These are phyloP conservation scores for Boloria euphrosyne DNA, from an alignment of 2,888 invertebrate genomes.

Conservation along the genomic window DNA sequence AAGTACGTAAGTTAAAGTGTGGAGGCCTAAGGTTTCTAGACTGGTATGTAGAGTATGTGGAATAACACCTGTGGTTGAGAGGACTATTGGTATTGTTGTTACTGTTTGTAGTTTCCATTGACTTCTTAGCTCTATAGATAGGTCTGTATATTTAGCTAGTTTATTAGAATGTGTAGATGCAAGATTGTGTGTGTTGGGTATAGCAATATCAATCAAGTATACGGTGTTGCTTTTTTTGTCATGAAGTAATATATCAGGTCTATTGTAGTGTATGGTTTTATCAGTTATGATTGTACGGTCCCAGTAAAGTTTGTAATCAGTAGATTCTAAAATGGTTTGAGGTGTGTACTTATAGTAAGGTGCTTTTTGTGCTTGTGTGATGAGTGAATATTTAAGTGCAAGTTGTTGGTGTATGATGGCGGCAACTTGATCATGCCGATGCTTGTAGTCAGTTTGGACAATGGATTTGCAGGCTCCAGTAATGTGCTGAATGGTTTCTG, in stretches of 20 bases:
- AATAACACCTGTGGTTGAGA: neutral
- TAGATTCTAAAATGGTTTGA: no score
- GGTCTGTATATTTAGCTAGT: neutral
- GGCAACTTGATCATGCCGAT: neutral
- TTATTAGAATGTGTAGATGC: neutral
- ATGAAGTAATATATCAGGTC: no score
- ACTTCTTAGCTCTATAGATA: neutral
- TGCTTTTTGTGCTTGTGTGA: neutral
- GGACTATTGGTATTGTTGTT: neutral
- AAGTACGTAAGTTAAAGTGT: neutral
- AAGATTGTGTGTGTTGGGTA: neutral
- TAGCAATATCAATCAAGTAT: no score
- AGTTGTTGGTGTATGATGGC: no score
- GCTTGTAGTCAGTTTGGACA: neutral
- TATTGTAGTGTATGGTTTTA: no score
- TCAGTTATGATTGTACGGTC: no score
- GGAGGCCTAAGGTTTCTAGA: neutral
- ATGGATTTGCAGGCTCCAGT: neutral
- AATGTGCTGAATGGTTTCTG: neutral
- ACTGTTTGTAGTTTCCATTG: neutral
- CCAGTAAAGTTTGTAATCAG: no score
- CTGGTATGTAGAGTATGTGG: neutral
- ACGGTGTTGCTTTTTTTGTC: no score
- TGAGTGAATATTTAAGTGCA: neutral
- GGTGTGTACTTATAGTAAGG: no score